Conservation (phyloP, 2,888 invertebrate genomes). For the Diplazon laetatorius region DNA sequence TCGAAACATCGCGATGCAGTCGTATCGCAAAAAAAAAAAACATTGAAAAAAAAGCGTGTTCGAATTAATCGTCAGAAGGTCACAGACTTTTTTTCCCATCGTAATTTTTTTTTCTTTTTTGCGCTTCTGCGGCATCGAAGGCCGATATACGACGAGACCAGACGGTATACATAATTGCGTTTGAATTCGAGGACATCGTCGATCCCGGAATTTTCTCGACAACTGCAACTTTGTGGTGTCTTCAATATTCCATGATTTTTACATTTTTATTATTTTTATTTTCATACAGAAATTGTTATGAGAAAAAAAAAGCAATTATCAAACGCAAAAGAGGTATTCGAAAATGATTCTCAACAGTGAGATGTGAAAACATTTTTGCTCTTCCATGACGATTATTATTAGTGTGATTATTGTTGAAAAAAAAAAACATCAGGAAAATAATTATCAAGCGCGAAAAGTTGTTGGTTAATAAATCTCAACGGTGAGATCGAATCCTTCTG, state of each 20-base stretch:
- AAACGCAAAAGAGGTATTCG: constrained; percentile 4
- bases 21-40: not conserved
- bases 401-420: too few species aligned
- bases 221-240: not conserved
- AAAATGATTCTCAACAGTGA: constrained; percentile 2
- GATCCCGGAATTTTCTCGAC: constrained; percentile 30
- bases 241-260: too few species aligned
- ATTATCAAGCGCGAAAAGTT: too few species aligned
- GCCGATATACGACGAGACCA: constrained; percentile 37
- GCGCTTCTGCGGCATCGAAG: constrained; percentile 35
- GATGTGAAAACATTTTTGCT: too few species aligned
- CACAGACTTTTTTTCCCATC: constrained; percentile 11
- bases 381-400: too few species aligned
- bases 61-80: constrained; percentile 23
- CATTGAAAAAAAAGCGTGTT: not conserved
- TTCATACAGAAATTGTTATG: too few species aligned
- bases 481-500: not conserved
- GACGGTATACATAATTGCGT: constrained; percentile 30
- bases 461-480: too few species aligned
- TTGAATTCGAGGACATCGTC: constrained; percentile 46
- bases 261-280: too few species aligned
- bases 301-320: constrained; percentile 1
- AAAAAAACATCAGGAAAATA: not conserved
- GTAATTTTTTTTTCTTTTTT: constrained; percentile 6
- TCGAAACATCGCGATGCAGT: not conserved